phyloP scores from a whole-genome alignment of 2,113 vertebrate species.

The Arizona elegans region DNA sequence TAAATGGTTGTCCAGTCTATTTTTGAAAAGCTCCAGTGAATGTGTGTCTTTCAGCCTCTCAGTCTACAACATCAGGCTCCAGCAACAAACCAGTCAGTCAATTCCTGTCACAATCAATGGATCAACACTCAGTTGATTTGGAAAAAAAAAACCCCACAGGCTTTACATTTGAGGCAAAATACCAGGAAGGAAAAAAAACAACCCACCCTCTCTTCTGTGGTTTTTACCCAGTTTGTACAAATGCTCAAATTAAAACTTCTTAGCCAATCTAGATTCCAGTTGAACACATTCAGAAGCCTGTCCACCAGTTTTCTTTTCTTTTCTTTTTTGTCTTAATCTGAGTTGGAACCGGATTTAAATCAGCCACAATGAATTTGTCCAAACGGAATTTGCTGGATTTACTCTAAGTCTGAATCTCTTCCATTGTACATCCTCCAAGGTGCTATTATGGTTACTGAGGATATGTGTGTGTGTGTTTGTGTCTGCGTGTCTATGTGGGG shows the following conservation, averaged over 20 bases:
- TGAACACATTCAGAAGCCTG: not conserved
- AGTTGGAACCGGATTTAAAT: not conserved
- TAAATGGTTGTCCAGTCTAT: too few species aligned
- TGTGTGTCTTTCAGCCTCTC: too few species aligned
- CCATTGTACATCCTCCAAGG: not conserved
- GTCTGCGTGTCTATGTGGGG: too few species aligned
- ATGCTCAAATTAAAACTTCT: not conserved
- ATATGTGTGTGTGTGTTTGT: not conserved
- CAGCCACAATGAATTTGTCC: not conserved
- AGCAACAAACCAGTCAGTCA: too few species aligned
- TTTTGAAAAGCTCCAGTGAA: too few species aligned
- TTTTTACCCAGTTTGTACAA: not conserved
- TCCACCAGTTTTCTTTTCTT: not conserved
- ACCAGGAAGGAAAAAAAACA: too few species aligned
- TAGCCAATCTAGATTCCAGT: not conserved
- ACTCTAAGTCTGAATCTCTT: not conserved
- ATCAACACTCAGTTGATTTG: too few species aligned
- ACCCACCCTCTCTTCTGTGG: not conserved
- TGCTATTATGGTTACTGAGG: not conserved
- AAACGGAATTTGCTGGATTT: not conserved
- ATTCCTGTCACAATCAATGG: too few species aligned
- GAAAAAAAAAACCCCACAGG: too few species aligned
- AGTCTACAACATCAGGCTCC: too few species aligned
- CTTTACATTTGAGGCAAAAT: too few species aligned
- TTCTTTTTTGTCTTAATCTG: not conserved